Conservation (phyloP, 2,113 vertebrate species). For the Elanoides forficatus region DNA sequence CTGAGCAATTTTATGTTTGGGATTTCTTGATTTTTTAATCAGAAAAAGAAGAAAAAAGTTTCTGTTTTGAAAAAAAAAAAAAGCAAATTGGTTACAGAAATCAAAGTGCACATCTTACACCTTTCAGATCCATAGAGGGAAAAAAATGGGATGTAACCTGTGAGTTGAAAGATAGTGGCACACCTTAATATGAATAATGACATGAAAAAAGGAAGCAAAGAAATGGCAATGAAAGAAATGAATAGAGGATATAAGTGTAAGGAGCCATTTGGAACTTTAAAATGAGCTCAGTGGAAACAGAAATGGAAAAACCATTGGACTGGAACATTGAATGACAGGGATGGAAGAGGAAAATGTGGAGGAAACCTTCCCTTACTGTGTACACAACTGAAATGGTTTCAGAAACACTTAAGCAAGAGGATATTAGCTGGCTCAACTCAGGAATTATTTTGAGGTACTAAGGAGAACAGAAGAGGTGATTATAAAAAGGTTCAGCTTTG, state of each 20-base stretch:
- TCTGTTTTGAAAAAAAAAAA: not conserved
- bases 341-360: not conserved
- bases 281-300: constrained; percentile 44
- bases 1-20: not conserved
- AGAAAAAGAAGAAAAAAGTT: not conserved
- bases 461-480: not conserved
- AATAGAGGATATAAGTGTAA: not conserved
- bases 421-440: constrained; percentile 29
- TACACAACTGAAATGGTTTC: constrained; percentile 19
- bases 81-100: not conserved
- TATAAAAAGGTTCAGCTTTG: constrained; percentile 2
- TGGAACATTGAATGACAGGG: constrained; percentile 17
- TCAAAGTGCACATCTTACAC: not conserved
- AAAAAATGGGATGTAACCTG: not conserved
- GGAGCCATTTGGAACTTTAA: not conserved
- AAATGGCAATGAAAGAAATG: not conserved
- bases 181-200: not conserved
- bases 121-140: not conserved
- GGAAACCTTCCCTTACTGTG: not conserved
- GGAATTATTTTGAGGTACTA: constrained; percentile 29
- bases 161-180: not conserved
- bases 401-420: not conserved
- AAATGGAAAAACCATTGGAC: constrained; percentile 42
- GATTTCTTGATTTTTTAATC: not conserved
- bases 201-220: not conserved